A percentile compares a stretch with the other conserved stretches of the same genome.
These are phyloP conservation scores for Zonotrichia albicollis DNA, from an alignment of 2,797 vertebrate genomes.

Conservation along the genomic window DNA sequence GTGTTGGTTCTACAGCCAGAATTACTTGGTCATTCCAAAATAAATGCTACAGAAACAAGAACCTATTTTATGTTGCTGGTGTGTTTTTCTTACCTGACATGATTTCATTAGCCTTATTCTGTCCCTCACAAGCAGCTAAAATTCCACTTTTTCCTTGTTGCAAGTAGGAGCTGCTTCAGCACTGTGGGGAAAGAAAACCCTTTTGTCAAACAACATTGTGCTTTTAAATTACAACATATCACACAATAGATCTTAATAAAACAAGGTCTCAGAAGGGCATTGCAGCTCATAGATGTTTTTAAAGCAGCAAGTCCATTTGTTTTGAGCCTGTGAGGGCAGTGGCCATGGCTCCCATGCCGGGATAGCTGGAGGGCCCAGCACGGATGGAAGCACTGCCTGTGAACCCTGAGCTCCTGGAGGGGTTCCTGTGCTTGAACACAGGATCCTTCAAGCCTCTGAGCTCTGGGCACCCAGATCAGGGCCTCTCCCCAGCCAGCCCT, in stretches of 20 bases:
- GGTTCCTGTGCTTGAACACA: neutral
- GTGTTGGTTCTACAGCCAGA: neutral
- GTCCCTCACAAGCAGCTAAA: neutral
- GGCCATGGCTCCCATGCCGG: accelerated
- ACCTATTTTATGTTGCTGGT: neutral
- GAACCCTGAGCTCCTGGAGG: neutral
- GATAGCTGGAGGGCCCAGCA: accelerated
- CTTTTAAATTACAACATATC: neutral
- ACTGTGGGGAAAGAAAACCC: neutral
- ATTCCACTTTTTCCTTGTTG: neutral
- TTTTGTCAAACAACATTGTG: neutral
- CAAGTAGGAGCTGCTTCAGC: neutral
- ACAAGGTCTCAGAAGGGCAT: neutral
- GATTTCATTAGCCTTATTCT: neutral
- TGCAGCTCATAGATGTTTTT: neutral
- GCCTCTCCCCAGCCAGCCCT: neutral
- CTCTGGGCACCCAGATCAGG: neutral
- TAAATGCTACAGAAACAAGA: neutral
- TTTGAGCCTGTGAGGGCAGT: neutral
- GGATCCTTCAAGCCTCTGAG: neutral
- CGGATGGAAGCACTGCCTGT: neutral
- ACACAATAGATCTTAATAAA: neutral
- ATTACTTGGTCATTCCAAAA: neutral
- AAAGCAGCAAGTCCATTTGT: neutral
- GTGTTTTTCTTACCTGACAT: neutral